These are phyloP conservation scores for Otus sunia DNA, from an alignment of 2,113 vertebrate genomes.

Conservation along the genomic window DNA sequence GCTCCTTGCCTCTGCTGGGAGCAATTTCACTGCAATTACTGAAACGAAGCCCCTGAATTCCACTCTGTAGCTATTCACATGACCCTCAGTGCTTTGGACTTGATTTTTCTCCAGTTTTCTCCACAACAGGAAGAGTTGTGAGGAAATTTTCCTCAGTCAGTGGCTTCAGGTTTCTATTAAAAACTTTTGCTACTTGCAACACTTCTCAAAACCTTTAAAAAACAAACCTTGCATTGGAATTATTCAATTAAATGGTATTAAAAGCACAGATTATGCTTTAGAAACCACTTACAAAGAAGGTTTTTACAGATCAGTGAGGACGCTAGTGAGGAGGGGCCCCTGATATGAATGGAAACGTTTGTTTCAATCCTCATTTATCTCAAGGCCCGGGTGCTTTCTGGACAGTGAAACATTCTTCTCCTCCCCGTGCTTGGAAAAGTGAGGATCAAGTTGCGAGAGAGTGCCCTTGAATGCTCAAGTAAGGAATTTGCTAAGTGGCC, in stretches of 20 bases:
- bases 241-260: slow-evolving; percentile 54
- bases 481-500: slow-evolving; percentile 66
- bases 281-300: slow-evolving; percentile 65
- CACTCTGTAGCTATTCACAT: slow-evolving; percentile 14
- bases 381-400: slow-evolving; percentile 57
- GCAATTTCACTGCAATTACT: slow-evolving; percentile 47
- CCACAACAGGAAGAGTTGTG: slow-evolving; percentile 29
- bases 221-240: slow-evolving; percentile 58
- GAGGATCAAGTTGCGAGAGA: slow-evolving; percentile 61
- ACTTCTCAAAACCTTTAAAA: slow-evolving; percentile 54
- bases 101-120: slow-evolving; percentile 53
- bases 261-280: slow-evolving; percentile 61
- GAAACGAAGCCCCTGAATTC: slow-evolving; percentile 38
- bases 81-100: slow-evolving; percentile 17
- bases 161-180: slow-evolving; percentile 55
- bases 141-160: slow-evolving; percentile 34
- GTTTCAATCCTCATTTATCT: slow-evolving; percentile 66
- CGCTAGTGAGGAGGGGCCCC: slow-evolving; percentile 60
- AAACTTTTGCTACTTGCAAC: slow-evolving; percentile 47
- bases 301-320: slow-evolving; percentile 68
- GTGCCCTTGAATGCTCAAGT: slow-evolving; percentile 67
- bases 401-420: slow-evolving; percentile 69
- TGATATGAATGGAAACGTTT: slow-evolving; percentile 70
- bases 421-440: slow-evolving; percentile 53
- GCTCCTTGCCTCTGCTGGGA: slow-evolving; percentile 46